Conservation (phyloP, 2,888 invertebrate genomes). For the Callimorpha dominula region DNA sequence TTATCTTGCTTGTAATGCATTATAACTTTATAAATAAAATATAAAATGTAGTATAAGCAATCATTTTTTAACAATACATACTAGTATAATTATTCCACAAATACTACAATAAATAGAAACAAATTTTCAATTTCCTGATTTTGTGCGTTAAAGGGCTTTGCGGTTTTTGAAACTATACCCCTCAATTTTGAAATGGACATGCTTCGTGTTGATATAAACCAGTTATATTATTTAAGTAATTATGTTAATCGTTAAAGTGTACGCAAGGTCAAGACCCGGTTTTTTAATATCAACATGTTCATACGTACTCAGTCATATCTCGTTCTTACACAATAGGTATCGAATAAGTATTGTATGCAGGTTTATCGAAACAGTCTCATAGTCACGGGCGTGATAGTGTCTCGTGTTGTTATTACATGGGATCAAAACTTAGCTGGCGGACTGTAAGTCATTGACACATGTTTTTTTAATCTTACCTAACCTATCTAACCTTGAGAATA, state of each 20-base stretch:
- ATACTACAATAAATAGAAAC: no score
- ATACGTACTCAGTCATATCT: background rate
- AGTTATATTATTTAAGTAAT: background rate
- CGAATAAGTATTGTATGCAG: background rate
- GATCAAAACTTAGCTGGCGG: background rate
- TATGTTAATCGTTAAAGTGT: slow-evolving; percentile 3
- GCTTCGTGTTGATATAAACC: background rate
- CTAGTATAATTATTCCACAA: no score
- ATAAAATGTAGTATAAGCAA: no score
- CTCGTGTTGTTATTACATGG: background rate
- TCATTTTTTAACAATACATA: no score
- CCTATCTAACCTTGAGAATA: no score
- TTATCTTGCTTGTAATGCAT: no score
- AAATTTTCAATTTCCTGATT: no score
- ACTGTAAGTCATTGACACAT: background rate
- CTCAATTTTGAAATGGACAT: background rate
- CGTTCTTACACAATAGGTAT: background rate
- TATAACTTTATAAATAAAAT: no score
- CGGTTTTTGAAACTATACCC: no score
- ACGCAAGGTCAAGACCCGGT: background rate
- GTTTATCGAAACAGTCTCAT: background rate
- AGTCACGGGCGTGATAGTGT: background rate
- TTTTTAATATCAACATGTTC: background rate
- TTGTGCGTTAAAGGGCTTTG: no score
- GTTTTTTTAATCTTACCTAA: no score